These are phyloP conservation scores for Hippopotamyrus pictus DNA, from an alignment of 2,797 vertebrate genomes.

Conservation along the genomic window DNA sequence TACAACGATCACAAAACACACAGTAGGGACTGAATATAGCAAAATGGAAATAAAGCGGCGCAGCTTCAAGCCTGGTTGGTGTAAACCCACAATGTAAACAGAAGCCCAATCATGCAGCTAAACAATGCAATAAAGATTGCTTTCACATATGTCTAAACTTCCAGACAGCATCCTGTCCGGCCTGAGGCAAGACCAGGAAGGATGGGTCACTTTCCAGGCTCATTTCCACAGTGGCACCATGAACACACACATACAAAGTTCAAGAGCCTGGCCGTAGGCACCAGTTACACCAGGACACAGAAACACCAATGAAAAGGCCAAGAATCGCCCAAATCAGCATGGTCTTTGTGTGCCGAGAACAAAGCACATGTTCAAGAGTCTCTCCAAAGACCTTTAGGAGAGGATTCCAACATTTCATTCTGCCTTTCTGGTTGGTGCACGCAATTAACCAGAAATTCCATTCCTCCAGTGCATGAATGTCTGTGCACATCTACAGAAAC, in stretches of 20 bases:
- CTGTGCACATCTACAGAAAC: constrained; percentile 2
- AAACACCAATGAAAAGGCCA: constrained; percentile 14
- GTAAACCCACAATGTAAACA: neutral
- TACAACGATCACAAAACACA: neutral
- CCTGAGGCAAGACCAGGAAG: neutral
- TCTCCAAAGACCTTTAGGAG: constrained; percentile 22
- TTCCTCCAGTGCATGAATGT: constrained; percentile 8
- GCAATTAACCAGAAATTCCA: constrained; percentile 12
- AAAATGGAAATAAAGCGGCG: neutral
- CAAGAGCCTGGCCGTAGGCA: constrained; percentile 15
- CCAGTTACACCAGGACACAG: neutral
- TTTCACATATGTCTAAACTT: neutral
- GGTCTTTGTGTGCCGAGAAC: constrained; percentile 32
- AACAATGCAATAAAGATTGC: neutral
- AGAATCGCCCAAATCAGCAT: constrained; percentile 21
- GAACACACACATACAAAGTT: neutral
- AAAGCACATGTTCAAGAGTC: constrained; percentile 36
- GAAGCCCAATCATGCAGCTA: neutral
- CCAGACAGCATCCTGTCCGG: neutral
- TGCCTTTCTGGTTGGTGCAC: constrained; percentile 15
- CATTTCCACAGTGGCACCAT: neutral
- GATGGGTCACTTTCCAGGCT: constrained; percentile 10
- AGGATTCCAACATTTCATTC: constrained; percentile 21
- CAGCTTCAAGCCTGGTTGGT: neutral
- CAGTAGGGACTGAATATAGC: neutral